phyloP scores from a whole-genome alignment of 2,797 vertebrate genomes.

The Cheirogaleus major region DNA sequence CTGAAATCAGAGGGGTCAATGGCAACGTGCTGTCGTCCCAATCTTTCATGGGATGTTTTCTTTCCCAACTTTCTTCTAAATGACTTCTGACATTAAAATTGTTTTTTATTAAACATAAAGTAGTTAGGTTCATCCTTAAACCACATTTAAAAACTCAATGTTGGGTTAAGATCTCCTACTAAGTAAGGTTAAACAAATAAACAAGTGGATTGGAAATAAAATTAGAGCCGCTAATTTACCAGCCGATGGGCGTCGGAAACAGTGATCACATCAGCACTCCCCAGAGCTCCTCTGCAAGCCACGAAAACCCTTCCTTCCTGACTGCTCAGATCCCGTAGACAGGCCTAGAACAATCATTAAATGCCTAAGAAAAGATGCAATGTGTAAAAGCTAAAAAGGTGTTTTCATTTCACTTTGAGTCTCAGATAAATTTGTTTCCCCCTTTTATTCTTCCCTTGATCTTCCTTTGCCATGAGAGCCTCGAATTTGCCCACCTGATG shows the following conservation, averaged over 20 bases:
- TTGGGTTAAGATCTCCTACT: neutral
- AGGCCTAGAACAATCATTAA: neutral
- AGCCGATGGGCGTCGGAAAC: neutral
- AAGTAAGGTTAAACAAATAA: conserved; percentile 15
- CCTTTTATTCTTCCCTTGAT: fast-evolving
- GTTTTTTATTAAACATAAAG: neutral
- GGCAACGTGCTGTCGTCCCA: fast-evolving
- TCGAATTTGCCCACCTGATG: fast-evolving
- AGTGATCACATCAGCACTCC: fast-evolving
- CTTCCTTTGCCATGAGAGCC: neutral
- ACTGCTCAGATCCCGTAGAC: neutral
- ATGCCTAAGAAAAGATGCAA: neutral
- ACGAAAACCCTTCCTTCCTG: neutral
- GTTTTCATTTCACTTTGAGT: neutral
- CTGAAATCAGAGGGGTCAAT: neutral
- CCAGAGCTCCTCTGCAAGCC: neutral
- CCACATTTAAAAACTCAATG: neutral
- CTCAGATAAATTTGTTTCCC: neutral
- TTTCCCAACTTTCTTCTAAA: neutral
- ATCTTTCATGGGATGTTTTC: fast-evolving
- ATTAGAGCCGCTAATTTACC: neutral
- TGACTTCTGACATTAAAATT: neutral
- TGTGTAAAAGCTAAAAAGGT: neutral
- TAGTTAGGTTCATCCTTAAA: neutral
- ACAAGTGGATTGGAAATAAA: neutral